Base-by-base conservation (phyloP, 2,797 vertebrate species). In the Cephalopachus bancanus region DNA sequence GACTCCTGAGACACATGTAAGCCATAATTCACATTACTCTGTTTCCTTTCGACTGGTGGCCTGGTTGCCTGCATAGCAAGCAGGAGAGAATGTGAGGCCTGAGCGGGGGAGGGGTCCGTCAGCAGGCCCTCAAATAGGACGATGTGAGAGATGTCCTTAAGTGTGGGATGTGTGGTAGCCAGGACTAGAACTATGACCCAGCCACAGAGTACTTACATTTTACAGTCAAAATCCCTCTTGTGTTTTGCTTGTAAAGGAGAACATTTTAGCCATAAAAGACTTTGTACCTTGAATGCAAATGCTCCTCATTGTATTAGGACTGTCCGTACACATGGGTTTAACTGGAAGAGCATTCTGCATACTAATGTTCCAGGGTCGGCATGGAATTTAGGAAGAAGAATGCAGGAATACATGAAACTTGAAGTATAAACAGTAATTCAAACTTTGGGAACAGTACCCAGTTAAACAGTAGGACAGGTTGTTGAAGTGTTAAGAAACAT, bases 231-330 rank as follows among this genome's bases (percentile, higher is more conserved):
- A 62, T 60, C 49, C 22, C 24, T 74, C 14, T 55, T 74, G 44
- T 60, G 49, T 89, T 90, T 90, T 94, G 11, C 75, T 69, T 74
- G 16, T 81, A 81, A 89, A 94, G 20, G 30, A 37, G 37, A 84
- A 55, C 49, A 51, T 64, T 71, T 55, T 33, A 33, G 33, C 53
- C 49, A 51, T 37, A 51, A 72, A 24, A 72, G 26, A 49, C 28
- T 55, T 62, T 78, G n/a, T 76, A 33, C 87, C 16, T 57, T 55
- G n/a, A 74, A 17, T 84, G 62, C 55, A 93, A 62, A 83, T 89
- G 30, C 28, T 49, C 16, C 49, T 71, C 83, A 51, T 65, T 71
- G 14, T 95, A 20, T 76, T 83, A 78, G 93, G 28, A 17, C 33
- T 81, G 20, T 26, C n/a, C 64, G 11, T 12, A 51, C 53, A 64